Conservation (phyloP, 1,140 invertebrate species). For the Listronotus oregonensis region DNA sequence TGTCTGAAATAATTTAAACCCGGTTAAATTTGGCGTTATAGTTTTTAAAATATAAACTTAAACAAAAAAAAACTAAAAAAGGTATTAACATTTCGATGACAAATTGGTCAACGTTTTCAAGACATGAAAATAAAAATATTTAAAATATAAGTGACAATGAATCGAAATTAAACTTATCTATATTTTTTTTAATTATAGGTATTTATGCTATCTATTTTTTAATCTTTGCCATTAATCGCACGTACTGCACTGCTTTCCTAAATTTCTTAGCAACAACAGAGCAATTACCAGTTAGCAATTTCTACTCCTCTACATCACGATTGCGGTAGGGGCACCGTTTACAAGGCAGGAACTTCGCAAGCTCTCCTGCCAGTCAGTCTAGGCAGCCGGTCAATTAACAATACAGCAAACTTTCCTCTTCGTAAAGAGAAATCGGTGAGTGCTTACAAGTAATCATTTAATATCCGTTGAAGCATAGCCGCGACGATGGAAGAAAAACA, state of each 20-base stretch:
- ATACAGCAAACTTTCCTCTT: slow-evolving; percentile 8
- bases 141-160: too few species aligned
- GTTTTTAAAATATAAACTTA: too few species aligned
- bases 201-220: slow-evolving; percentile 1
- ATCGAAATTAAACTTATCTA: too few species aligned
- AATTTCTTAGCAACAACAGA: slow-evolving; percentile 29
- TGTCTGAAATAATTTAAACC: too few species aligned
- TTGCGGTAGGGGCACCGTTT: slow-evolving; percentile 40
- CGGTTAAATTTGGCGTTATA: too few species aligned
- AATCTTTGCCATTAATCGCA: background rate
- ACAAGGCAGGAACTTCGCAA: slow-evolving; percentile 36
- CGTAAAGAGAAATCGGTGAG: slow-evolving; percentile 15
- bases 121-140: too few species aligned
- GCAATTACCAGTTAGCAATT: slow-evolving; percentile 22
- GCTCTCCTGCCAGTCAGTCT: slow-evolving; percentile 39
- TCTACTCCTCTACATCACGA: slow-evolving; percentile 21
- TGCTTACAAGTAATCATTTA: background rate
- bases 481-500: slow-evolving; percentile 70
- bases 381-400: slow-evolving; percentile 7
- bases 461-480: background rate
- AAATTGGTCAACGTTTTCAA: too few species aligned
- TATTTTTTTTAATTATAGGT: too few species aligned
- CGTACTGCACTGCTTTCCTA: background rate
- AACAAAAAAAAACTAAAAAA: too few species aligned
- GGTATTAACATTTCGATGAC: too few species aligned